A percentile compares a stretch with the other conserved stretches of the same genome.
Conservation (phyloP, 2,888 invertebrate species). For the Caenorhabditis japonica region DNA sequence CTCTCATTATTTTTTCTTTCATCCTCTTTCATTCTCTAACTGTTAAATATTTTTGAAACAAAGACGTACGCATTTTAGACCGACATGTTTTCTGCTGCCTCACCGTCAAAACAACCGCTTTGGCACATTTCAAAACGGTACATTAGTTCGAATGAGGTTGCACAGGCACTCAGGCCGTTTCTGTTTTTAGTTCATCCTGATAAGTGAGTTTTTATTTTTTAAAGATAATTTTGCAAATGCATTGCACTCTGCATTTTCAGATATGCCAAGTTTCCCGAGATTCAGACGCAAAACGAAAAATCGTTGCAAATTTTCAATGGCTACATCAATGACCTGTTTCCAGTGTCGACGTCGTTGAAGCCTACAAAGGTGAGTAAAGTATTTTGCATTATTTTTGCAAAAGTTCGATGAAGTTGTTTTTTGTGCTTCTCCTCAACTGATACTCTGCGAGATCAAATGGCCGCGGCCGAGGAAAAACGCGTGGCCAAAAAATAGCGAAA, state of each 20-base stretch:
- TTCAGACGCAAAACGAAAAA: slow-evolving; percentile 73
- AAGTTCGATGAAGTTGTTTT: background rate
- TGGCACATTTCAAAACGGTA: slow-evolving; percentile 46
- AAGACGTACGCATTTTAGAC: slow-evolving; percentile 13
- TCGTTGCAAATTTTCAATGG: slow-evolving; percentile 76
- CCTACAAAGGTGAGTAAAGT: slow-evolving; percentile 37
- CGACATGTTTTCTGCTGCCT: slow-evolving; percentile 32
- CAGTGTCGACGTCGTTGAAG: slow-evolving; percentile 53
- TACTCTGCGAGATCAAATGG: no score
- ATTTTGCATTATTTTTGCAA: no score
- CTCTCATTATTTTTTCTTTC: slow-evolving; percentile 22
- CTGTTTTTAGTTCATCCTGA: slow-evolving; percentile 80
- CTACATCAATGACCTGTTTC: slow-evolving; percentile 75
- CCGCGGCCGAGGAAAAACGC: no score
- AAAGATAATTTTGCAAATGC: background rate
- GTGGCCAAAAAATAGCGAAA: no score
- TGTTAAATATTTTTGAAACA: slow-evolving; percentile 19
- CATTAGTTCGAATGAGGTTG: slow-evolving; percentile 44
- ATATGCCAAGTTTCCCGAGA: slow-evolving; percentile 78
- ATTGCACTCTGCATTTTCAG: slow-evolving; percentile 19
- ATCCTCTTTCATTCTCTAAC: background rate
- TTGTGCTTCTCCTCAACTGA: slow-evolving; percentile 1
- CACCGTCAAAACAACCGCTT: slow-evolving; percentile 35
- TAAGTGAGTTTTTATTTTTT: slow-evolving; percentile 57
- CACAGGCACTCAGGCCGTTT: slow-evolving; percentile 79